Conservation (phyloP, 2,797 vertebrate species). For the Miichthys miiuy region DNA sequence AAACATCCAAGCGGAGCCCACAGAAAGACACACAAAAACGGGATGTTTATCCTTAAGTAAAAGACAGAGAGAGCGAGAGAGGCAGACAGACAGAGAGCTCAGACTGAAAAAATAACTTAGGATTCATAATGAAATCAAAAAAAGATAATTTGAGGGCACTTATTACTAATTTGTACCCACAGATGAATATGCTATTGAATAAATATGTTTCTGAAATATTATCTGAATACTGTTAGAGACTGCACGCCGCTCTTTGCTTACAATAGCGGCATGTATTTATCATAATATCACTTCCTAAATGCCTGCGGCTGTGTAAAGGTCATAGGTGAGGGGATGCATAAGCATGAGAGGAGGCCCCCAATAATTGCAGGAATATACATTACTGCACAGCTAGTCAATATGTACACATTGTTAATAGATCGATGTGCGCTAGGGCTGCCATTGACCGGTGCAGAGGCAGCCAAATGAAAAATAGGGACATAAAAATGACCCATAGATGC, state of each 20-base stretch:
- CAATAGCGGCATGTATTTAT: conserved; percentile 48
- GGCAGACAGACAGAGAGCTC: conserved; percentile 5
- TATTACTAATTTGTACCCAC: neutral
- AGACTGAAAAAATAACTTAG: conserved; percentile 22
- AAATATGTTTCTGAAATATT: conserved; percentile 12
- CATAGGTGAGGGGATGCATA: conserved; percentile 65
- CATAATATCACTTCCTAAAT: conserved; percentile 34
- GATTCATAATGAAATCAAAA: conserved; percentile 45
- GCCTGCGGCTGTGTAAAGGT: conserved; percentile 63
- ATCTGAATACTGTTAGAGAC: neutral
- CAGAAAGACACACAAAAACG: conserved; percentile 52
- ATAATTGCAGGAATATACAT: conserved; percentile 55
- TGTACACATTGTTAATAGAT: conserved; percentile 54
- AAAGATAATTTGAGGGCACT: conserved; percentile 5
- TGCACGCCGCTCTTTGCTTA: conserved; percentile 2
- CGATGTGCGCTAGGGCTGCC: conserved; percentile 11
- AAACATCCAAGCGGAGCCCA: conserved; percentile 53
- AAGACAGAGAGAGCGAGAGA: conserved; percentile 22
- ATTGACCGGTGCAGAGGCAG: conserved; percentile 34
- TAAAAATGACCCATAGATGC: conserved; percentile 36
- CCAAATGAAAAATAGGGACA: conserved; percentile 35
- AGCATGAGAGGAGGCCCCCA: conserved; percentile 39
- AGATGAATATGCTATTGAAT: neutral
- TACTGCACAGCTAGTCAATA: conserved; percentile 53
- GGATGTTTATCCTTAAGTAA: conserved; percentile 57